Base-by-base conservation (phyloP, 2,888 invertebrate genomes). In the Drosophila robusta region DNA sequence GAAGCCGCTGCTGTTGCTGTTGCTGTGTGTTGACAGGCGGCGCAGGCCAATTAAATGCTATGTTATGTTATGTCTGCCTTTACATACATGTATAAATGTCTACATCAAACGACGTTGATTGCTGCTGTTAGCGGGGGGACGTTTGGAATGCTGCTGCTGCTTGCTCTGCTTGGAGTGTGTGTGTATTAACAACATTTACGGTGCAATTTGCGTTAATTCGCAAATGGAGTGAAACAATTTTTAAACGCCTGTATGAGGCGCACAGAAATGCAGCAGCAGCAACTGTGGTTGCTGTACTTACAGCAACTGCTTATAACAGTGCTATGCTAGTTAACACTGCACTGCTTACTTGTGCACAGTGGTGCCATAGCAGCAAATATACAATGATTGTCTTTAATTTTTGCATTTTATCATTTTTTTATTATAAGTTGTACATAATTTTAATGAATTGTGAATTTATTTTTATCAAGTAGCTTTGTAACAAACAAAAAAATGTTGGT, bases 201-300 rank as follows among this genome's bases (percentile, higher is more conserved):
- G 36, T 65, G 39, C 54, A 52, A 78, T 56, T 75, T 78, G 63
- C 36, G 50, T 64, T 78, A 62, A 78, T 66, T 72, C 75, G 76
- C 76, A 78, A 80, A 76, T 67, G 50, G 49, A 75, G 65, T 67
- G 54, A 68, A 79, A 82, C 64, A 82, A 83, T 66, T 76, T 76
- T 68, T 76, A 66, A 82, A 80, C 68, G 83, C 65, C 63, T 79
- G 60, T 79, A 79, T 49, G 60, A 36, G 78, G 83, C 80, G 78
- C 78, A 42, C 78, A 78, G 78, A 46, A 78, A 79, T 65, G 38
- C 42, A 72, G 26, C 57, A 22, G 45, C 24, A 38, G 38, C 45
- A 32, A 8, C 45, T 7, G 18, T 41, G 2, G 42, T 24, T 14
- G 24, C 41, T 41, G 42, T 26, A 70, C 29, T 9, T 3, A 36